Evolutionary conservation across 2,113 vertebrate genomes (phyloP).

Genomic region (Maccullochella peelii): DNA sequence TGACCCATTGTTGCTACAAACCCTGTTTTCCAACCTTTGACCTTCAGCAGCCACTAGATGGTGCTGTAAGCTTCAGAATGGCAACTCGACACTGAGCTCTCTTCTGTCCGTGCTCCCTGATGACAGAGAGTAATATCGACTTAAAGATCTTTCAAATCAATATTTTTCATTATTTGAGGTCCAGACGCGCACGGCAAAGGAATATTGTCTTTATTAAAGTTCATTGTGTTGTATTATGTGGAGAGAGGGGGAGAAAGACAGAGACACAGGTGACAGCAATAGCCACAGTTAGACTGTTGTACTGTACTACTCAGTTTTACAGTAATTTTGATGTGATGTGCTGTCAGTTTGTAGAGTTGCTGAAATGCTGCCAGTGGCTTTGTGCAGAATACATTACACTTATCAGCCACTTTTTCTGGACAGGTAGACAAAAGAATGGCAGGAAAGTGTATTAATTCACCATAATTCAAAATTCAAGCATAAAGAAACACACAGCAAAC

Average conservation of each 20-base stretch:
- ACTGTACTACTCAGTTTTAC: slow-evolving; percentile 6
- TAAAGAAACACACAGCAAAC: neutral
- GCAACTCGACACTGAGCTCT: neutral
- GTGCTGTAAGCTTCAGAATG: slow-evolving; percentile 62
- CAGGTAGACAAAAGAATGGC: slow-evolving; percentile 9
- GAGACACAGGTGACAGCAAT: slow-evolving; percentile 51
- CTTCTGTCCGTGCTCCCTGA: slow-evolving; percentile 54
- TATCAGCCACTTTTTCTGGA: slow-evolving; percentile 3
- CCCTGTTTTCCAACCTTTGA: neutral
- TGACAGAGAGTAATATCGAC: slow-evolving; percentile 79
- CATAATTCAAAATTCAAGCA: slow-evolving; percentile 4
- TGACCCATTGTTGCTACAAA: neutral
- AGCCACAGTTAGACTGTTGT: slow-evolving; percentile 25
- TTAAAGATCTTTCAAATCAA: slow-evolving; percentile 79
- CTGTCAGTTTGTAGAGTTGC: neutral
- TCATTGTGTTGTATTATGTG: slow-evolving; percentile 73
- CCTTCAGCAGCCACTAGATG: slow-evolving; percentile 70
- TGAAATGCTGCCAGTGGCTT: neutral
- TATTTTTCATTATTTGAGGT: slow-evolving; percentile 86
- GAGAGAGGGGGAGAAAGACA: neutral
- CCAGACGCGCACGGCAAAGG: slow-evolving; percentile 75
- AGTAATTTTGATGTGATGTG: neutral
- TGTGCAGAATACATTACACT: neutral
- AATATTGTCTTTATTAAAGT: slow-evolving; percentile 86
- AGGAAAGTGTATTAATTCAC: neutral